phyloP scores from a whole-genome alignment of 1,140 invertebrate genomes.

The Trachymyrmex septentrionalis region DNA sequence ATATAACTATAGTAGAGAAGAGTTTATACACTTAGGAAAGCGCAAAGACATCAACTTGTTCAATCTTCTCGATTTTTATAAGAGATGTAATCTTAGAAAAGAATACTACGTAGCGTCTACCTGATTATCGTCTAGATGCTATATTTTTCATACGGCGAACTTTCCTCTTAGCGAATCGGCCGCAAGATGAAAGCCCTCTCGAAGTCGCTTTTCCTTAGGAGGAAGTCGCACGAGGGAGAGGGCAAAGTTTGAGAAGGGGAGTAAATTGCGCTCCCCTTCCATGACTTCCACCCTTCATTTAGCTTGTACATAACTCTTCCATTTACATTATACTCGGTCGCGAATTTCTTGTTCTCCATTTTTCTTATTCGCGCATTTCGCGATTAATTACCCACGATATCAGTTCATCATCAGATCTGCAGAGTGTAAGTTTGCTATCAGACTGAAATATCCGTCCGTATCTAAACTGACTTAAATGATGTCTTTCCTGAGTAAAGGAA shows the following conservation, averaged over 20 bases:
- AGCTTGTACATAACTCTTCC: conserved; percentile 70
- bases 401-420: neutral
- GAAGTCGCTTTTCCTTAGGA: conserved; percentile 49
- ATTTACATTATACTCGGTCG: conserved; percentile 59
- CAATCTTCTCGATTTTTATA: conserved; percentile 27
- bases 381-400: conserved; percentile 68
- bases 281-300: conserved; percentile 67
- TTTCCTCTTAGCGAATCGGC: conserved; percentile 71
- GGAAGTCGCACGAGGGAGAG: conserved; percentile 52
- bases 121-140: conserved; percentile 38
- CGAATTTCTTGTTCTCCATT: conserved; percentile 21
- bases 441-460: conserved; percentile 5
- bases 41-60: conserved; percentile 11
- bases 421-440: neutral
- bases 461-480: conserved; percentile 4
- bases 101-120: conserved; percentile 12
- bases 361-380: conserved; percentile 25
- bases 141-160: conserved; percentile 58
- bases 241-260: conserved; percentile 60
- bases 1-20: neutral
- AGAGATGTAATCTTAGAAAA: conserved; percentile 38
- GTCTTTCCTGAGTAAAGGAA: conserved; percentile 14
- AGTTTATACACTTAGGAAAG: conserved; percentile 19
- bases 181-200: conserved; percentile 63
- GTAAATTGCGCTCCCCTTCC: conserved; percentile 61